These are phyloP conservation scores for Enteromius anoplus DNA, from an alignment of 2,797 vertebrate species.

Conservation along the genomic window DNA sequence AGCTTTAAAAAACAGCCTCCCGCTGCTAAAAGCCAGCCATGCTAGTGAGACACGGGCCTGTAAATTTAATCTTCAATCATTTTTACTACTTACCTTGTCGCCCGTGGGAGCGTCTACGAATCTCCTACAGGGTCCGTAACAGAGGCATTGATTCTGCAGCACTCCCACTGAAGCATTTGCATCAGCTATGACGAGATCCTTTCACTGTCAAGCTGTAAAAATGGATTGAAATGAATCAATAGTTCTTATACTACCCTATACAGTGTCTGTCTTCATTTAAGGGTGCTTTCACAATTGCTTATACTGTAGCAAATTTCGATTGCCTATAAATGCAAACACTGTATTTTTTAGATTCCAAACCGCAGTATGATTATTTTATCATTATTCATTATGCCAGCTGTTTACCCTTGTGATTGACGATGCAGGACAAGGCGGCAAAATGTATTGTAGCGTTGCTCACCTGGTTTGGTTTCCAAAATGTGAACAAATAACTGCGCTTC, in stretches of 20 bases:
- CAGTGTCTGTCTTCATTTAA: not conserved
- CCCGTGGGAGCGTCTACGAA: conserved; percentile 56
- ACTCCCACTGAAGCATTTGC: conserved; percentile 10
- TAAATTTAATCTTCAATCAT: conserved; percentile 68
- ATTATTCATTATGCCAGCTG: not conserved
- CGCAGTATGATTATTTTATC: not conserved
- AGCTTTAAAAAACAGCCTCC: conserved; percentile 35
- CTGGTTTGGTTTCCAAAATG: not conserved
- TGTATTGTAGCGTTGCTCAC: not conserved
- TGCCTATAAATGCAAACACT: not conserved
- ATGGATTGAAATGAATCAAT: not conserved
- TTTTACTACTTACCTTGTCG: conserved; percentile 54
- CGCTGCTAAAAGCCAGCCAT: conserved; percentile 29
- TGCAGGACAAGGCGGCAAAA: not conserved
- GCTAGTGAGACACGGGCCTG: conserved; percentile 59
- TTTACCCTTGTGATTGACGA: not conserved
- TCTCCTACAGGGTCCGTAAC: conserved; percentile 44
- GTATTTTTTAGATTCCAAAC: not conserved
- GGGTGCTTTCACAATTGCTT: not conserved
- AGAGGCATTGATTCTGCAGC: conserved; percentile 13
- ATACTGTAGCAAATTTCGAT: not conserved
- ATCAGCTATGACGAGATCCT: not conserved
- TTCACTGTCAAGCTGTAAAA: not conserved
- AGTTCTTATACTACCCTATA: not conserved
- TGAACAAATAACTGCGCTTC: not conserved